Conservation (phyloP, 2,797 vertebrate genomes). For the Sebastes hubbsi region DNA sequence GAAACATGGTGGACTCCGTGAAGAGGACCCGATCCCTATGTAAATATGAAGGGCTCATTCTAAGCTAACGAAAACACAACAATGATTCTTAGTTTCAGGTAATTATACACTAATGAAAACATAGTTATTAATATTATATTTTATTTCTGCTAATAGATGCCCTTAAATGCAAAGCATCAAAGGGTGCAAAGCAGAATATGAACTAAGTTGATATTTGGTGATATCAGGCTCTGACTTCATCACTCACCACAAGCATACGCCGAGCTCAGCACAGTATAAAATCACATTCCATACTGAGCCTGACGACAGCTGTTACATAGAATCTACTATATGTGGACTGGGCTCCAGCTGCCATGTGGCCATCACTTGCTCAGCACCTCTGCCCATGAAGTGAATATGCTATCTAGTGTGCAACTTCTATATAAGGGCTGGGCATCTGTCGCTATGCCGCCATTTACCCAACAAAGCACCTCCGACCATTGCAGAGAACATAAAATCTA, state of each 20-base stretch:
- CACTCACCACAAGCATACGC: neutral
- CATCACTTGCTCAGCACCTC: neutral
- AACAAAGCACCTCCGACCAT: neutral
- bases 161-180: neutral
- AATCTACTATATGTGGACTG: slow-evolving; percentile 7
- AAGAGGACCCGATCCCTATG: too few relatives aligned
- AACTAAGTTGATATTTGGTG: neutral
- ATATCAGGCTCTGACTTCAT: neutral
- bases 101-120: too few relatives aligned
- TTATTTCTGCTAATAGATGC: rapidly evolving
- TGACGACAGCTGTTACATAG: slow-evolving; percentile 30
- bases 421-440: neutral
- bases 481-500: neutral
- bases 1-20: too few relatives aligned
- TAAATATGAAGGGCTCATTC: too few relatives aligned
- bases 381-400: slow-evolving; percentile 2
- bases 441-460: neutral
- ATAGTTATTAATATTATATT: too few relatives aligned
- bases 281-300: slow-evolving; percentile 1
- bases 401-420: neutral
- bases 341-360: slow-evolving; percentile 31
- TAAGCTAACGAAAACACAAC: too few relatives aligned
- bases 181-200: neutral
- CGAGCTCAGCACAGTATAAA: slow-evolving; percentile 1
- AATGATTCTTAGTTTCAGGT: too few relatives aligned